These are phyloP conservation scores for Sesia bembeciformis DNA, from an alignment of 2,888 invertebrate genomes.

Conservation along the genomic window DNA sequence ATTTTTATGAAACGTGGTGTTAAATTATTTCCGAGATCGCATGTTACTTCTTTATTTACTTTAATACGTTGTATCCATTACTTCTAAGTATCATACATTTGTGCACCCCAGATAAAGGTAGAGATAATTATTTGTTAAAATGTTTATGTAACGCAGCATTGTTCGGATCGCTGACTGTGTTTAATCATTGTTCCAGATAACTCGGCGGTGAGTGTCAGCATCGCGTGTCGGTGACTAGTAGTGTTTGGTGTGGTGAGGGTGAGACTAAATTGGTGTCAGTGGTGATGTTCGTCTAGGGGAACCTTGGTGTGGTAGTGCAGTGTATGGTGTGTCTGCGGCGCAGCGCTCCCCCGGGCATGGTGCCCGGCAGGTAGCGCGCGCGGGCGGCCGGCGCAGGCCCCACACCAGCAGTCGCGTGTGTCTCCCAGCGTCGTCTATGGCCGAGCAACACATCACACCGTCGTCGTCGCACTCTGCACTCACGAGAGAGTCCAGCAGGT, in stretches of 20 bases:
- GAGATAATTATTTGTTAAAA: constrained; percentile 45
- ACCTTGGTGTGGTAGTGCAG: constrained; percentile 16
- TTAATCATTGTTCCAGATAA: constrained; percentile 66
- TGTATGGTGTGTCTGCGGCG: constrained; percentile 55
- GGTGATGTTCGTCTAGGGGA: constrained; percentile 1
- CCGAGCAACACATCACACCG: constrained; percentile 89
- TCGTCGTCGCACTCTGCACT: constrained; percentile 80
- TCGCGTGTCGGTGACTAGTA: constrained; percentile 23
- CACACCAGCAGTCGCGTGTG: constrained; percentile 74
- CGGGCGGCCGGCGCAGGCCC: constrained; percentile 74
- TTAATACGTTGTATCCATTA: too few species aligned
- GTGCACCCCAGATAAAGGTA: constrained; percentile 20
- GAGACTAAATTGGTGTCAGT: constrained; percentile 5
- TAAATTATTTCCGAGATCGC: constrained; percentile 17
- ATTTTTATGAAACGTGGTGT: constrained; percentile 49
- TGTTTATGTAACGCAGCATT: constrained; percentile 71
- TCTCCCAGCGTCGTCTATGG: constrained; percentile 91
- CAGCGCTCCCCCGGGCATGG: constrained; percentile 69
- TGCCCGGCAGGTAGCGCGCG: constrained; percentile 74
- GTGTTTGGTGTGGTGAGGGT: constrained; percentile 28
- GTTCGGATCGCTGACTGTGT: constrained; percentile 51
- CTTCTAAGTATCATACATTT: too few species aligned
- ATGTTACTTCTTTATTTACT: constrained; percentile 4
- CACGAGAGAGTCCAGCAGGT: constrained; percentile 79
- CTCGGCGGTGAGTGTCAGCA: constrained; percentile 36